These are phyloP conservation scores for Gadus chalcogrammus DNA, from an alignment of 2,113 vertebrate species.

Conservation along the genomic window DNA sequence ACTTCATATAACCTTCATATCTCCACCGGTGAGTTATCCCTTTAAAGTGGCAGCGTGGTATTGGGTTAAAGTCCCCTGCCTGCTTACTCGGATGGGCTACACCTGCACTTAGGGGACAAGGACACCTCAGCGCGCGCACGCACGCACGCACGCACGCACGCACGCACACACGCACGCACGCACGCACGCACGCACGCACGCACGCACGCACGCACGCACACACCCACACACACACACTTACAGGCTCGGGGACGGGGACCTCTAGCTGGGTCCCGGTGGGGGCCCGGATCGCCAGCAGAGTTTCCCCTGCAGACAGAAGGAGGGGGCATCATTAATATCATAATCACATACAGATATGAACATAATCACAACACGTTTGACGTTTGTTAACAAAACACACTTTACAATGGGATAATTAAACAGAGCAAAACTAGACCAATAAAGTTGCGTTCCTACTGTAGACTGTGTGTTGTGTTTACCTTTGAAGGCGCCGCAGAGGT, in stretches of 20 bases:
- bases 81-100: no score
- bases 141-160: not conserved
- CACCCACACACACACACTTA: constrained; percentile 54
- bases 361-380: not conserved
- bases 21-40: no score
- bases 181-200: not conserved
- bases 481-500: constrained; percentile 96
- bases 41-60: no score
- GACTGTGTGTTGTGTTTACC: constrained; percentile 67
- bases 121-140: no score
- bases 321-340: not conserved
- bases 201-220: no score
- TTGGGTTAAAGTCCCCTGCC: no score
- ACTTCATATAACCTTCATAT: no score
- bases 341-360: no score
- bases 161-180: not conserved
- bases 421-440: not conserved
- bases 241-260: constrained; percentile 91
- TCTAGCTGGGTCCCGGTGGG: constrained; percentile 92
- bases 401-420: no score
- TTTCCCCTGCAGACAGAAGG: constrained; percentile 80
- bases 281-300: constrained; percentile 91
- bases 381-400: no score
- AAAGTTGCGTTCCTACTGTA: not conserved
- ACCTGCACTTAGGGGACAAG: no score